Base-by-base conservation (phyloP, 2,113 vertebrate species). In the Chaetodon auriga region DNA sequence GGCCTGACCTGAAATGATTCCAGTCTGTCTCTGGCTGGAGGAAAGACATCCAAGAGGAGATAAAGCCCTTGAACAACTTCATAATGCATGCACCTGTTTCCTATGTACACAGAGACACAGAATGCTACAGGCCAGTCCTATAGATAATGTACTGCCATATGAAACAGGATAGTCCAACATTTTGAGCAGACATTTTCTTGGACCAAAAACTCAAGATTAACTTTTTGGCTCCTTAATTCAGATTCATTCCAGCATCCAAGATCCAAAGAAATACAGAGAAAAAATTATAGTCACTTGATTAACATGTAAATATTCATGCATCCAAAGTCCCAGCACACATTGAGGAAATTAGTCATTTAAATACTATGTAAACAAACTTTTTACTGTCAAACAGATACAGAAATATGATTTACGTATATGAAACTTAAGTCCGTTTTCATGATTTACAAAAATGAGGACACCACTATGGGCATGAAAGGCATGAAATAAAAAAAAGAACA, bases 1-100 rank as follows among this genome's bases (percentile, higher is more conserved):
- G 65, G 83, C 86, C 82, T 85, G 77, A 92, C 93, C 90, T 89
- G 53, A 90, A 90, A 92, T 75, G 75, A 92, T 91, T 92, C 57
- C 89, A 89, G 89, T 89, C 85, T 78, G 61, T 87, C 68, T 82
- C 75, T 84, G 63, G 87, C 83, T 25, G 72, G 68, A 82, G 86
- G 88, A 89, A 87, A 85, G 81, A 85, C 76, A 88, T 88, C 80
- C 82, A 83, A 66, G 73, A 74, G 62, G 55, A 80, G 89, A 93
- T 92, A 92, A 89, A 92, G 87, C 83, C 83, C 73, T 49, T 62
- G 48, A 57, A 76, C 78, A 73, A 84, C 89, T 90, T 90, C 80
- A 84, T 90, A 88, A 85, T 75, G 82, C 78, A 65, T 68, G 78
- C 68, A 83, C 64, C 77, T 82, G 82, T 86, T 89, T 88, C 63